Evolutionary conservation across 2,113 vertebrate genomes (phyloP), one percentile per base, ranked within the genome.

Genomic region (Tachysurus fulvidraco): DNA sequence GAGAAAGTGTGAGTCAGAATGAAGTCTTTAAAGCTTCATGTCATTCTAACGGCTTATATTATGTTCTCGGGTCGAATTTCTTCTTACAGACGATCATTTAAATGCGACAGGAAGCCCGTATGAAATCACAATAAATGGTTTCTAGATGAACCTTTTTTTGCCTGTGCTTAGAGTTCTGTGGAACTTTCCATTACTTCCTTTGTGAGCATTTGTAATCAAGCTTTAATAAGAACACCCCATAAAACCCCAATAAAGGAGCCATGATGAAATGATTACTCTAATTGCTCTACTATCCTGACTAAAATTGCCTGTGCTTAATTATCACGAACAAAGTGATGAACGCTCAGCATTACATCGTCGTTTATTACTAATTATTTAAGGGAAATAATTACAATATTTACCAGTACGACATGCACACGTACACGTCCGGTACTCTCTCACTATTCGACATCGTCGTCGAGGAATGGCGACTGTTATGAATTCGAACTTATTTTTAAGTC

Each of bases 81-180:
- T 30, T 69, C 36, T 13, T 50, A 0, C 46, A 50, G 28, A 69
- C 17, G 14, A 36, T 36, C 6, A 36, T 69, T 69, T 36, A 36
- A 36, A 28, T 36, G 30, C 28, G 59, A 23, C 46, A 50, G 8
- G 46, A 50, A 50, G 8, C 46, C 5, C 8, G 46, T 65, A 67
- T 36, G 28, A 11, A 67, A 67, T 67, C 12, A 9, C 10, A 25
- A 5, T 74, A 21, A 74, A 50, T 74, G 5, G 3, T 28, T 5
- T 78, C 16, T 54, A 54, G 25, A 28, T 77, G n/a, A 77, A 77
- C 25, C 50, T n/a, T 36, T 36, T 28, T 78, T 54, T 78, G 50
- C n/a, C 25, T 54, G 23, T 76, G 74, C 50, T 78, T 77, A 14
- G 74, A 78, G 25, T 54, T 78, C 50, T 78, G 74, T 54, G 25